Evolutionary conservation across 2,113 vertebrate genomes (phyloP).

Genomic region (Ibidorhyncha struthersii): DNA sequence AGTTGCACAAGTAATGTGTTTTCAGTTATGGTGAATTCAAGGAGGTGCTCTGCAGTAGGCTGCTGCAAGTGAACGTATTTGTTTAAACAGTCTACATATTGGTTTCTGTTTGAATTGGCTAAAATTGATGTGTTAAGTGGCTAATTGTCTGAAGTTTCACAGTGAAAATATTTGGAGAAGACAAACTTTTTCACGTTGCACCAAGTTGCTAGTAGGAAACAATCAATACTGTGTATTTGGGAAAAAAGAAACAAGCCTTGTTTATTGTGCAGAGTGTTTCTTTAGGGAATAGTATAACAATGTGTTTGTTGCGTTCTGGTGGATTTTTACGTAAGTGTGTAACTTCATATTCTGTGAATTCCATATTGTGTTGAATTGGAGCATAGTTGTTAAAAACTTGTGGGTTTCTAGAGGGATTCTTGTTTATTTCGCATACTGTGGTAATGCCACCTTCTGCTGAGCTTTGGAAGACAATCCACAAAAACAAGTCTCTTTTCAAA

Average conservation of each 20-base stretch:
- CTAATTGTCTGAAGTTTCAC: not conserved
- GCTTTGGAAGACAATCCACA: not conserved
- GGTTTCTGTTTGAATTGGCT: not conserved
- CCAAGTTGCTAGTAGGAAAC: not conserved
- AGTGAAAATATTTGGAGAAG: not conserved
- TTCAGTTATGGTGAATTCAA: not conserved
- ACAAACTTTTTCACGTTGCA: not conserved
- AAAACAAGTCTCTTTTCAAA: not conserved
- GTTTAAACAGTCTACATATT: accelerated
- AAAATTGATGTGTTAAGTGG: not conserved
- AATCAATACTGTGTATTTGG: not conserved
- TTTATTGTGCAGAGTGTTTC: not conserved
- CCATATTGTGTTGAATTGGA: not conserved
- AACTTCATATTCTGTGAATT: not conserved
- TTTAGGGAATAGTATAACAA: not conserved
- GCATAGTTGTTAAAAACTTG: accelerated
- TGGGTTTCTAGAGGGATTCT: not conserved
- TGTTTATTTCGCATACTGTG: not conserved
- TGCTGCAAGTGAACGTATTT: not conserved
- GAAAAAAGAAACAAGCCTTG: accelerated
- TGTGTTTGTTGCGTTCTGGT: not conserved
- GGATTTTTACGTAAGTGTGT: not conserved
- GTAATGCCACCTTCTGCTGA: not conserved
- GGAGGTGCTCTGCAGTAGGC: not conserved
- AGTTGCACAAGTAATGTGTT: not conserved